A percentile compares a stretch with the other conserved stretches of the same genome.
These are phyloP conservation scores for Neotoma lepida DNA, from an alignment of 2,113 vertebrate species.

Conservation along the genomic window DNA sequence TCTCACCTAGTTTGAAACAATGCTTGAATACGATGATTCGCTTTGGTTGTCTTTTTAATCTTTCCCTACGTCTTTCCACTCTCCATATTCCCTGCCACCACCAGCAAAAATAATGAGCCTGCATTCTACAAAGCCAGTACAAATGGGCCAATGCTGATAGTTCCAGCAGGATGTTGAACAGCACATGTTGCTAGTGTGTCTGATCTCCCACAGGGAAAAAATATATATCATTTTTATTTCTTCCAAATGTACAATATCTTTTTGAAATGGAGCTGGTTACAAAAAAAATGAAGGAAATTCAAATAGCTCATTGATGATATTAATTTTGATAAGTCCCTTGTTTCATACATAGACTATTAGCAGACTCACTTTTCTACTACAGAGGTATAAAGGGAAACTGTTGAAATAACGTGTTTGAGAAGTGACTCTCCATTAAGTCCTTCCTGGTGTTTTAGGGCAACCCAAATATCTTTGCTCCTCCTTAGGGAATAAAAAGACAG, in stretches of 20 bases:
- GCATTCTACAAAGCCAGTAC: not conserved
- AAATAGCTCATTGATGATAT: not conserved
- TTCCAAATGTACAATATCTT: not conserved
- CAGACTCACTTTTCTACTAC: not conserved
- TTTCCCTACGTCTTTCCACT: not conserved
- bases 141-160: not conserved
- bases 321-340: not conserved
- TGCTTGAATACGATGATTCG: not conserved
- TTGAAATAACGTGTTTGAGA: not conserved
- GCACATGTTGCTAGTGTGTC: not conserved
- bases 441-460: not conserved
- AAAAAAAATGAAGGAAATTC: constrained; percentile 13
- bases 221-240: not conserved
- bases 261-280: not conserved
- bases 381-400: not conserved
- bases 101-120: not conserved
- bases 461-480: constrained; percentile 10
- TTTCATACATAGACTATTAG: not conserved
- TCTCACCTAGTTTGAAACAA: not conserved
- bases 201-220: not conserved
- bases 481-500: not conserved
- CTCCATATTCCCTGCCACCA: not conserved
- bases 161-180: not conserved
- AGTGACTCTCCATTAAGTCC: not conserved
- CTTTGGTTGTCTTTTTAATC: not conserved